These are phyloP conservation scores for Liolophura sinensis DNA, from an alignment of 1,140 invertebrate genomes.

Conservation along the genomic window DNA sequence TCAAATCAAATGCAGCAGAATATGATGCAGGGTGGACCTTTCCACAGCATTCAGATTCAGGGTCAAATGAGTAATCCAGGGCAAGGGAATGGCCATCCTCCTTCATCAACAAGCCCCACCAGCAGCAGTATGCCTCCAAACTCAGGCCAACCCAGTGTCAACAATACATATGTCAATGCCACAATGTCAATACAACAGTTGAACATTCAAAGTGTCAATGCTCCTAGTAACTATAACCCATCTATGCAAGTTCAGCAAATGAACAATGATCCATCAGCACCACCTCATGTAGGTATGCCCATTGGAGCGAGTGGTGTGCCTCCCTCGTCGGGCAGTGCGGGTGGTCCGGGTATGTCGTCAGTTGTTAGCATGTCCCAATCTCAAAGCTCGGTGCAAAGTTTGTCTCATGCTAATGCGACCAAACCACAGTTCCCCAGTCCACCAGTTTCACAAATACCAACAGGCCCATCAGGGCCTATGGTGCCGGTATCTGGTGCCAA, in stretches of 20 bases:
- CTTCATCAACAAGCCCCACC: conserved; percentile 14
- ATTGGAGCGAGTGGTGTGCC: conserved; percentile 13
- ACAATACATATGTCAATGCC: conserved; percentile 63
- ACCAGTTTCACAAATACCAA: conserved; percentile 1
- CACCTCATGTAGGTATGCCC: conserved; percentile 13
- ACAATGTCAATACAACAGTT: conserved; percentile 64
- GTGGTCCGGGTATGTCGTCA: neutral
- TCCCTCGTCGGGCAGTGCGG: conserved; percentile 13
- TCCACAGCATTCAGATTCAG: conserved; percentile 58
- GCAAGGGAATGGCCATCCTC: neutral
- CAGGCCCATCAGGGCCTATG: neutral
- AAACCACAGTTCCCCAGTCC: neutral
- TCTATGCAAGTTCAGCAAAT: conserved; percentile 52
- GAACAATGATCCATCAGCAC: conserved; percentile 27
- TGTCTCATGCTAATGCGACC: neutral
- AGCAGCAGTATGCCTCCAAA: conserved; percentile 18
- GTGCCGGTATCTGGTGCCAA: neutral
- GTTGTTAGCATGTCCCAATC: neutral
- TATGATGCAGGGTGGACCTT: conserved; percentile 59
- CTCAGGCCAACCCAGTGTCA: conserved; percentile 56
- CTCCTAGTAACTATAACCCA: conserved; percentile 26
- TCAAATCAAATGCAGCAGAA: conserved; percentile 58
- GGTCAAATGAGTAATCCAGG: conserved; percentile 24
- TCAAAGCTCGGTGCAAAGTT: neutral
- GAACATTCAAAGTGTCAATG: conserved; percentile 61